Percentiles rank a stretch among this genome's conserved stretches.
Evolutionary conservation across 2,888 invertebrate species (phyloP).

Genomic region (Drosophila demipolita): DNA sequence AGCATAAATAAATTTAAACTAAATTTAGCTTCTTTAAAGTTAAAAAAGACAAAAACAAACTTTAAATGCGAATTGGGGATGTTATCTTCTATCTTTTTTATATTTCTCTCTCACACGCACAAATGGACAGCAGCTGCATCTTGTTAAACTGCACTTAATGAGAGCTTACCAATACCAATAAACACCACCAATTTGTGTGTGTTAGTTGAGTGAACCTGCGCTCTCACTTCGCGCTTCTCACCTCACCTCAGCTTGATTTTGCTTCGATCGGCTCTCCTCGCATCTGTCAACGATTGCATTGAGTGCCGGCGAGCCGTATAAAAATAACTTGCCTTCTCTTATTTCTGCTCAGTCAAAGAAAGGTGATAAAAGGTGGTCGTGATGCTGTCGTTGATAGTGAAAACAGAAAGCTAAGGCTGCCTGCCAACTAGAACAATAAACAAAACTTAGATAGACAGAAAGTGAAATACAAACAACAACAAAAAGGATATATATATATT

Average conservation of each 20-base stretch:
- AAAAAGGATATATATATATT: slow-evolving; percentile 1
- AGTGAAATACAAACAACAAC: slow-evolving; percentile 4
- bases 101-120: background rate
- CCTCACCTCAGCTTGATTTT: background rate
- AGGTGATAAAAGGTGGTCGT: slow-evolving; percentile 9
- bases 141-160: background rate
- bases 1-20: background rate
- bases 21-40: background rate
- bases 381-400: slow-evolving; percentile 40
- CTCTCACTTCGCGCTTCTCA: slow-evolving; percentile 10
- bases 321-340: slow-evolving; percentile 37
- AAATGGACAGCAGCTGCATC: background rate
- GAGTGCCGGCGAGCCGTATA: slow-evolving; percentile 9
- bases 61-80: background rate
- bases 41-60: background rate
- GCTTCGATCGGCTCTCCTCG: background rate
- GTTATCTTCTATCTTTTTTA: background rate
- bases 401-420: slow-evolving; percentile 22
- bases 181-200: background rate
- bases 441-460: background rate
- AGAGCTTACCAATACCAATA: slow-evolving; percentile 26
- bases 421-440: slow-evolving; percentile 40
- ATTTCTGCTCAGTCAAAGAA: slow-evolving; percentile 16
- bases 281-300: slow-evolving; percentile 14
- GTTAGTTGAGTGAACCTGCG: slow-evolving; percentile 26